phyloP scores from a whole-genome alignment of 1,140 invertebrate genomes.

The Stegodyphus mimosarum region DNA sequence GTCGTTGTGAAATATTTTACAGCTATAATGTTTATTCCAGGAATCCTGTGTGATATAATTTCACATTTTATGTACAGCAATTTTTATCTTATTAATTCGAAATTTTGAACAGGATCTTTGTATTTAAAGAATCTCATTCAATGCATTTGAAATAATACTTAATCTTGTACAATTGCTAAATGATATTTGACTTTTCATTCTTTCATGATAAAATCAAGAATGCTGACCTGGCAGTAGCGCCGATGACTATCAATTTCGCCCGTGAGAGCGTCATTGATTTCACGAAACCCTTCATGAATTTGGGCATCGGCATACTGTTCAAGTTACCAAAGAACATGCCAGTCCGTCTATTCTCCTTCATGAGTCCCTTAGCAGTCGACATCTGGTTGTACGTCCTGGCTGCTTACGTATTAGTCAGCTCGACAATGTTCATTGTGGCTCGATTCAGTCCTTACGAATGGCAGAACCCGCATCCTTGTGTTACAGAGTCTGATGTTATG shows the following conservation, averaged over 20 bases:
- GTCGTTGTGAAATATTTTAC: no score
- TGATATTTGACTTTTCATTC: background rate
- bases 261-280: conserved; percentile 93
- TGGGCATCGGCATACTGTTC: conserved; percentile 86
- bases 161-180: background rate
- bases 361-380: conserved; percentile 73
- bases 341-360: conserved; percentile 74
- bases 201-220: conserved; percentile 73
- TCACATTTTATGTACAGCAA: no score
- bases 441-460: conserved; percentile 75
- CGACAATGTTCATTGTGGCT: conserved; percentile 87
- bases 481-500: conserved; percentile 71
- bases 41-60: no score
- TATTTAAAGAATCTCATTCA: background rate
- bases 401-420: conserved; percentile 72
- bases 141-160: background rate
- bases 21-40: no score
- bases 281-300: conserved; percentile 92
- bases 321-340: conserved; percentile 73
- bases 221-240: conserved; percentile 90
- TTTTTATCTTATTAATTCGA: background rate
- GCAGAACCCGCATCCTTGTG: conserved; percentile 74
- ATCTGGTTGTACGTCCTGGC: conserved; percentile 74
- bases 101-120: background rate
- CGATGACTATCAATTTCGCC: conserved; percentile 94